Base-by-base conservation (phyloP, 2,797 vertebrate species). In the Melanotaenia boesemani region DNA sequence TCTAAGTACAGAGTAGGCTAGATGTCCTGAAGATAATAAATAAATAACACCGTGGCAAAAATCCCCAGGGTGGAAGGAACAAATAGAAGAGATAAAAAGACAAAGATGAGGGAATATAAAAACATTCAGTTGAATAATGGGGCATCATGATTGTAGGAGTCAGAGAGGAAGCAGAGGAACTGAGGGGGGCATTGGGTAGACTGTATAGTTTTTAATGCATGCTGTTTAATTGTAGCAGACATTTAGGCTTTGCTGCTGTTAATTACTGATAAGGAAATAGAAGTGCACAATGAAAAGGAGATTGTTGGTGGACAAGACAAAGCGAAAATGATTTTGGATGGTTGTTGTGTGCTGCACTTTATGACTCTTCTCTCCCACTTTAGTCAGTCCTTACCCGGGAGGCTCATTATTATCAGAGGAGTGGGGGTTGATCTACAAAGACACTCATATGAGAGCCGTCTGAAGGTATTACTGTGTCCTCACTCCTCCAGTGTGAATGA, bases 401-500 rank as follows among this genome's bases (percentile, higher is more conserved):
- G 92, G 91, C 88, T 93, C 91, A 94, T 93, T 92, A 92, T 86
- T 88, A 91, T 93, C 86, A 88, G 80, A 57, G 67, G 70, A 84
- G 86, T 89, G 81, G 92, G 84, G 77, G 9, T 68, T 96, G 96
- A 97, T 96, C 94, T 91, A 95, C 89, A 83, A 92, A 91, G 93
- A 95, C 95, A 95, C 94, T 96, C 96, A 96, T 96, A 95, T 94
- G 92, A 73, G 70, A 90, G 91, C 94, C 93, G 94, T 95, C 95
- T 90, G 82, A 94, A 94, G 92, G 91, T 94, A 97, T 98, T 96
- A 97, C 95, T 72, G 82, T 81, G 79, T 82, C 81, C 83, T 88
- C 90, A 91, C 86, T 85, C 87, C 77, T 85, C 93, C 95, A 93
- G 95, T 95, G 93, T 96, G 95, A 96, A 94, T 97, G 96, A 96